A percentile compares a stretch with the other conserved stretches of the same genome.
Conservation (phyloP, 1,140 invertebrate species). For the Pogonognathellus flavescens region DNA sequence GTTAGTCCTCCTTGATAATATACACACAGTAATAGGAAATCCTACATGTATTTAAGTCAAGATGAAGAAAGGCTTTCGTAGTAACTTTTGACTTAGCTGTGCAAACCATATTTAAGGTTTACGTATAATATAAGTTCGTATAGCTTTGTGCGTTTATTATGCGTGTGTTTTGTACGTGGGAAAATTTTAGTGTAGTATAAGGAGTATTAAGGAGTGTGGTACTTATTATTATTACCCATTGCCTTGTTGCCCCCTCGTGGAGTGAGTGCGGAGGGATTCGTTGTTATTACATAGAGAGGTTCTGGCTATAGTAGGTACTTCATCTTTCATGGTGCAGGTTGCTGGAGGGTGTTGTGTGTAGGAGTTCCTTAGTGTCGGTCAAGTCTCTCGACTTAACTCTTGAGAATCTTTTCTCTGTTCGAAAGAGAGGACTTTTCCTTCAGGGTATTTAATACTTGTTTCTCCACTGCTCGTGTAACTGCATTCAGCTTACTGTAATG, state of each 20-base stretch:
- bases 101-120: slow-evolving; percentile 21
- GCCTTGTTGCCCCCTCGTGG: slow-evolving; percentile 5
- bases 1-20: too few relatives aligned
- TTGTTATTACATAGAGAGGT: too few relatives aligned
- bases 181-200: too few relatives aligned
- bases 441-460: slow-evolving; percentile 3
- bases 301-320: background rate
- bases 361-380: background rate
- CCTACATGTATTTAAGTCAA: too few relatives aligned
- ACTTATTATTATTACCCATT: background rate
- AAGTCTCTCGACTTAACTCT: slow-evolving; percentile 8
- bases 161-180: background rate
- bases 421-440: slow-evolving; percentile 13
- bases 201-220: too few relatives aligned
- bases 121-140: background rate
- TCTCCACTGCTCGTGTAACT: background rate
- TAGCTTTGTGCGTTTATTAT: too few relatives aligned
- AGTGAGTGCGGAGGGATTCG: too few relatives aligned
- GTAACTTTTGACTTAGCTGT: background rate
- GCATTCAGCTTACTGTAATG: background rate
- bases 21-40: too few relatives aligned
- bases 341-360: background rate
- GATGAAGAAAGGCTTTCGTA: background rate
- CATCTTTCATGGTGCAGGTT: background rate
- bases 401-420: background rate